These are phyloP conservation scores for Teleogryllus occipitalis DNA, from an alignment of 1,140 invertebrate genomes.

Conservation along the genomic window DNA sequence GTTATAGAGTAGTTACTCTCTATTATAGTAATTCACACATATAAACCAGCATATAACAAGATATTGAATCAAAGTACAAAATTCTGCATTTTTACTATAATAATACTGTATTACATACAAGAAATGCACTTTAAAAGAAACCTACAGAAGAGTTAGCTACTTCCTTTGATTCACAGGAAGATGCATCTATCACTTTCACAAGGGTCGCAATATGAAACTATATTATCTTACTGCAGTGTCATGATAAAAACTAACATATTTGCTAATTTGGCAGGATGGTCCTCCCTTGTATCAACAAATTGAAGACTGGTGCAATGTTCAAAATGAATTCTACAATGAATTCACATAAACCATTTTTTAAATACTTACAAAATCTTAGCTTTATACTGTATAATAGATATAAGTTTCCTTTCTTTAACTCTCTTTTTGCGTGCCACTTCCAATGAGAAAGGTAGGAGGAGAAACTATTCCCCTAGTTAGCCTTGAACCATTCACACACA, in stretches of 20 bases:
- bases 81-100: slow-evolving; percentile 38
- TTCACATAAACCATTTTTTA: neutral
- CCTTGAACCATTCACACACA: slow-evolving; percentile 21
- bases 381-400: neutral
- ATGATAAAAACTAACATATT: slow-evolving; percentile 19
- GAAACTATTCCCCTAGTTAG: slow-evolving; percentile 18
- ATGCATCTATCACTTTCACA: slow-evolving; percentile 28
- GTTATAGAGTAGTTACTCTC: neutral
- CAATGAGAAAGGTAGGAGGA: slow-evolving; percentile 30
- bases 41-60: slow-evolving; percentile 3
- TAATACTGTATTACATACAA: slow-evolving; percentile 83
- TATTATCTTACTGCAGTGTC: slow-evolving; percentile 22
- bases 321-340: slow-evolving; percentile 4
- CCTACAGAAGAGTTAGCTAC: slow-evolving; percentile 61
- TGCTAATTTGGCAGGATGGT: slow-evolving; percentile 17
- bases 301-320: slow-evolving; percentile 13
- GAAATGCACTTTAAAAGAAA: slow-evolving; percentile 78
- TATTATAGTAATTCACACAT: neutral
- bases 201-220: slow-evolving; percentile 26
- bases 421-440: slow-evolving; percentile 23
- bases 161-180: slow-evolving; percentile 23
- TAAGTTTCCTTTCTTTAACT: slow-evolving; percentile 9
- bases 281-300: slow-evolving; percentile 16
- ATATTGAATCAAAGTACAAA: slow-evolving; percentile 14
- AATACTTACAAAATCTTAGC: slow-evolving; percentile 5